phyloP scores from a whole-genome alignment of 2,888 invertebrate species.

The Galeopsomyia nigrocyanea region DNA sequence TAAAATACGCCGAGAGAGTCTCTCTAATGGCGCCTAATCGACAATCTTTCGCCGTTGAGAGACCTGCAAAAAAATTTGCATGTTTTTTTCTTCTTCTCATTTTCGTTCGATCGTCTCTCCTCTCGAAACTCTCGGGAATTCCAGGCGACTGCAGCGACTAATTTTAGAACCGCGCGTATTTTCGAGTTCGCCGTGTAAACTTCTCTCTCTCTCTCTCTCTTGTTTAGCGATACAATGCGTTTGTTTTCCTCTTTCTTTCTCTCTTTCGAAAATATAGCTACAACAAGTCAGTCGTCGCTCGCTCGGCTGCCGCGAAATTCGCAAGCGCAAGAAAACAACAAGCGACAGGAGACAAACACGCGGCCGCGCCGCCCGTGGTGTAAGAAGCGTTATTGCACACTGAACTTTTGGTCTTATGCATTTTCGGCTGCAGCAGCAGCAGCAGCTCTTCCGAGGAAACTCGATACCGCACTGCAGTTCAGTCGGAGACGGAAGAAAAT shows the following conservation, averaged over 20 bases:
- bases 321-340: not conserved
- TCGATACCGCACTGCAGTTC: too few species aligned
- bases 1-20: constrained; percentile 5
- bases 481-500: constrained; percentile 26
- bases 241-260: not conserved
- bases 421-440: too few species aligned
- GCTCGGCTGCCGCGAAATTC: not conserved
- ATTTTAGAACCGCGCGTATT: constrained; percentile 7
- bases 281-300: too few species aligned
- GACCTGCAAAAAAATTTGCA: constrained; percentile 3
- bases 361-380: not conserved
- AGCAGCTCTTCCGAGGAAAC: too few species aligned
- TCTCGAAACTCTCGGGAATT: too few species aligned
- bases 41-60: not conserved
- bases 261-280: not conserved
- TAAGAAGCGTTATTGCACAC: not conserved
- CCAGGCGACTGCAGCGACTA: too few species aligned
- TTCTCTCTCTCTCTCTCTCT: not conserved
- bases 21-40: constrained; percentile 22
- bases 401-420: too few species aligned
- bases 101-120: too few species aligned
- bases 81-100: constrained; percentile 2
- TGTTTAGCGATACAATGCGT: not conserved
- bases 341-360: not conserved
- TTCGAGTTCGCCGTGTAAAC: constrained; percentile 4